Percentiles rank a stretch among this genome's conserved stretches.
These are phyloP conservation scores for Drosophila prolongata DNA, from an alignment of 2,888 invertebrate species.

Conservation along the genomic window DNA sequence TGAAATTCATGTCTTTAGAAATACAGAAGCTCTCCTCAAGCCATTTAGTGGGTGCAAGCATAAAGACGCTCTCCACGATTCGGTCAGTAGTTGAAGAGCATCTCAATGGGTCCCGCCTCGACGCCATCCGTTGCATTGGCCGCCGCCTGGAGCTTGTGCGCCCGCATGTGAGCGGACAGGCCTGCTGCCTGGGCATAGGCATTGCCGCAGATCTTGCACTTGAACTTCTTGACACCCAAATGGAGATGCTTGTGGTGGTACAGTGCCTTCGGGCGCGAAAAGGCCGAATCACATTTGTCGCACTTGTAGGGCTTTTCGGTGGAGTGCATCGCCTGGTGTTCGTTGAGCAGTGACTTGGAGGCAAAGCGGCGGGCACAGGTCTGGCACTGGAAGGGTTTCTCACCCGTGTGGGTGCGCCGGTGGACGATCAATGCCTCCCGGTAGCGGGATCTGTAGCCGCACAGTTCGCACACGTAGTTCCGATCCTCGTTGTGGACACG, in stretches of 20 bases:
- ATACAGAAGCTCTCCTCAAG: not conserved
- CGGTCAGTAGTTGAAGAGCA: constrained; percentile 21
- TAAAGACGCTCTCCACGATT: not conserved
- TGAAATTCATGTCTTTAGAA: no score
- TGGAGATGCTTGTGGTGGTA: constrained; percentile 80
- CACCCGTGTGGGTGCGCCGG: constrained; percentile 77
- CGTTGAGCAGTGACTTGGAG: constrained; percentile 71
- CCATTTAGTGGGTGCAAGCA: no score
- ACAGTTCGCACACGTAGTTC: constrained; percentile 78
- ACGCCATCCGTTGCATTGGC: constrained; percentile 35
- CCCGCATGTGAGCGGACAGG: constrained; percentile 81
- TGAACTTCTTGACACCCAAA: constrained; percentile 78
- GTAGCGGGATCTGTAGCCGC: constrained; percentile 76
- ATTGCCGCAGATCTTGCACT: constrained; percentile 79
- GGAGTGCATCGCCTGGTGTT: constrained; percentile 80
- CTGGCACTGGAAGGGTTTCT: constrained; percentile 75
- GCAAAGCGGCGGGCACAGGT: constrained; percentile 74
- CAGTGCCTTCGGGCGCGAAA: constrained; percentile 76
- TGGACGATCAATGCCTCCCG: constrained; percentile 74
- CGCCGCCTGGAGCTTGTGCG: constrained; percentile 58
- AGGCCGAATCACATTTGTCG: constrained; percentile 70
- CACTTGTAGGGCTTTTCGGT: constrained; percentile 74
- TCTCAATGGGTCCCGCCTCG: constrained; percentile 49
- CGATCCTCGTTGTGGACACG: constrained; percentile 72
- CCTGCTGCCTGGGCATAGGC: constrained; percentile 82